Conservation (phyloP, 92 coral and sea anemone species). For the Epizoanthus rinbou region DNA sequence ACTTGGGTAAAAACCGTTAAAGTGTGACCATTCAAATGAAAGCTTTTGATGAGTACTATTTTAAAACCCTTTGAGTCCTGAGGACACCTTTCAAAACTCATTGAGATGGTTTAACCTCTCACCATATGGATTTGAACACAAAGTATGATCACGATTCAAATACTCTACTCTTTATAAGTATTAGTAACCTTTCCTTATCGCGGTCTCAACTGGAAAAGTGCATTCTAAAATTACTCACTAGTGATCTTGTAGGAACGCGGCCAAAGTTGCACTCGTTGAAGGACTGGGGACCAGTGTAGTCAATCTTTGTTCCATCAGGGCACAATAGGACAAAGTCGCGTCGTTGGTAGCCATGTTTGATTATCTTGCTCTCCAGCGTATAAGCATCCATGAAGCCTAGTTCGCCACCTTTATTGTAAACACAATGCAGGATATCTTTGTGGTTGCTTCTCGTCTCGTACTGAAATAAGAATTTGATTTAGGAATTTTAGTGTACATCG, state of each 20-base stretch:
- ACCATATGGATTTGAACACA: too few species aligned
- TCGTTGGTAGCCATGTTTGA: neutral
- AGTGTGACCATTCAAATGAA: too few species aligned
- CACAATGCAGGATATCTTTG: conserved; percentile 27
- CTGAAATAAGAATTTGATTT: neutral
- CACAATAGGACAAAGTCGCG: conserved; percentile 57
- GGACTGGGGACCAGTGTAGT: conserved; percentile 42
- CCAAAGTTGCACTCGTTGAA: conserved; percentile 63
- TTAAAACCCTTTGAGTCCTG: too few species aligned
- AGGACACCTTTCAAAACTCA: too few species aligned
- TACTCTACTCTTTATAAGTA: too few species aligned
- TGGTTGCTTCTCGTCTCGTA: conserved; percentile 3
- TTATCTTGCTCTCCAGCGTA: conserved; percentile 22
- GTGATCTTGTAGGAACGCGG: conserved; percentile 53
- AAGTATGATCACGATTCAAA: too few species aligned
- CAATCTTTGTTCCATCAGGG: conserved; percentile 53
- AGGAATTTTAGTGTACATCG: too few species aligned
- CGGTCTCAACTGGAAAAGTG: too few species aligned
- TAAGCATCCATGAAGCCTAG: conserved; percentile 61
- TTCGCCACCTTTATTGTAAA: conserved; percentile 38
- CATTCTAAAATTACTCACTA: conserved; percentile 16
- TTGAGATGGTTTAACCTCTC: too few species aligned
- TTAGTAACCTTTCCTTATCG: too few species aligned
- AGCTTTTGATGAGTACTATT: too few species aligned
- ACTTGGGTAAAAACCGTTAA: too few species aligned